These are phyloP conservation scores for Cliona cf. orientalis DNA, from an alignment of 37 sponge, comb jelly and placozoan genomes.

Conservation along the genomic window DNA sequence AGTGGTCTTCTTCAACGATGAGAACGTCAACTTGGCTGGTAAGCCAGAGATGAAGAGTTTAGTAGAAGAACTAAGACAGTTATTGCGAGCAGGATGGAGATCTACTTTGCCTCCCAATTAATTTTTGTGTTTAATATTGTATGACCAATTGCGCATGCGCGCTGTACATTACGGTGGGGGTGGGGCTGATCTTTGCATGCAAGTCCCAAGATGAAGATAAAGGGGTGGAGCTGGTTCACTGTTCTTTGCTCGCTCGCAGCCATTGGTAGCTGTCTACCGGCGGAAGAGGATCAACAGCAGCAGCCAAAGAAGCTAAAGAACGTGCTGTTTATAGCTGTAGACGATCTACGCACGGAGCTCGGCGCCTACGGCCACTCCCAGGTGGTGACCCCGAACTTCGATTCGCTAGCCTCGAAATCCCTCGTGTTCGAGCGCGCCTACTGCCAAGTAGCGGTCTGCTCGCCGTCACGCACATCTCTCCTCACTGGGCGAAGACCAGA, in stretches of 20 bases:
- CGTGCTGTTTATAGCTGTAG: slow-evolving; percentile 52
- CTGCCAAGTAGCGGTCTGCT: slow-evolving; percentile 62
- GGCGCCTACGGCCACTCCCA: slow-evolving; percentile 27
- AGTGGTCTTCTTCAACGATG: slow-evolving; percentile 30
- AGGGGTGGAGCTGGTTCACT: too few species aligned
- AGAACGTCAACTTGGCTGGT: slow-evolving; percentile 36
- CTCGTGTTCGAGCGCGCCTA: slow-evolving; percentile 58
- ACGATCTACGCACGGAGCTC: slow-evolving; percentile 50
- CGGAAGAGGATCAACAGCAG: too few species aligned
- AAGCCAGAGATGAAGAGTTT: not conserved
- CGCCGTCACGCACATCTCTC: slow-evolving; percentile 54
- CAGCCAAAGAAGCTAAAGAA: too few species aligned
- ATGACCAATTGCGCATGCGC: too few species aligned
- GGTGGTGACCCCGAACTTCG: slow-evolving; percentile 42
- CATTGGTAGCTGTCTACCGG: too few species aligned
- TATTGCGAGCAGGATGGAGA: slow-evolving; percentile 48
- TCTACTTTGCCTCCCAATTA: slow-evolving; percentile 26
- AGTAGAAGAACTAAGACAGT: slow-evolving; percentile 1
- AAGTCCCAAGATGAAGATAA: too few species aligned
- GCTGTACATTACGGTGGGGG: too few species aligned
- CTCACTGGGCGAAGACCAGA: slow-evolving; percentile 59
- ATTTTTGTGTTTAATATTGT: too few species aligned
- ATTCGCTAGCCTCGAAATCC: slow-evolving; percentile 41
- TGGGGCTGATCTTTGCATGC: too few species aligned
- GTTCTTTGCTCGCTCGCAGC: too few species aligned